A percentile compares a stretch with the other conserved stretches of the same genome.
Conservation (phyloP, 2,888 invertebrate genomes). For the Poecilobothrus nobilitatus region DNA sequence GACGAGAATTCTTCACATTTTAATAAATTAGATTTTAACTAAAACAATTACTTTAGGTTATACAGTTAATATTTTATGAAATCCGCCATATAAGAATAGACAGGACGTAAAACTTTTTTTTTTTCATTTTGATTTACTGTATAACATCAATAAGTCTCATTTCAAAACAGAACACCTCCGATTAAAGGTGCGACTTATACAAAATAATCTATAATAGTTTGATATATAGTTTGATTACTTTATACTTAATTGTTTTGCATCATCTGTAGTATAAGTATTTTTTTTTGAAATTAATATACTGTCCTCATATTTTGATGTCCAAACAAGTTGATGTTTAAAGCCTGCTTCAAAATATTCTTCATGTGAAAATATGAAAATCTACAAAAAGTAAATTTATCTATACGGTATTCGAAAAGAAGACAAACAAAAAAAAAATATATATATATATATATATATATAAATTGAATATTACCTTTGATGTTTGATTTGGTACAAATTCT, state of each 20-base stretch:
- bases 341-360: constrained; percentile 64
- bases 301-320: constrained; percentile 47
- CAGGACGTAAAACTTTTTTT: no score
- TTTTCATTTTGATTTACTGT: no score
- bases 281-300: constrained; percentile 55
- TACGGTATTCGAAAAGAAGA: background rate
- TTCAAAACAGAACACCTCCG: no score
- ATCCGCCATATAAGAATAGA: no score
- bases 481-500: constrained; percentile 35
- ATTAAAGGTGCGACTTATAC: no score
- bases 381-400: background rate
- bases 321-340: constrained; percentile 59
- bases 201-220: no score
- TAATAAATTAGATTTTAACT: no score
- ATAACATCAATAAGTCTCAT: no score
- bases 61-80: no score
- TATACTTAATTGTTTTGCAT: constrained; percentile 58
- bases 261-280: constrained; percentile 67
- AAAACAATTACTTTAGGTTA: no score
- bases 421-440: background rate
- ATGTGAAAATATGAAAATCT: constrained; percentile 51
- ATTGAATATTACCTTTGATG: constrained; percentile 29
- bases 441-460: background rate
- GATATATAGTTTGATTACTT: constrained; percentile 29
- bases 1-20: no score